A percentile compares a stretch with the other conserved stretches of the same genome.
Evolutionary conservation across 2,888 invertebrate genomes (phyloP).

Genomic region (Prenolepis imparis): DNA sequence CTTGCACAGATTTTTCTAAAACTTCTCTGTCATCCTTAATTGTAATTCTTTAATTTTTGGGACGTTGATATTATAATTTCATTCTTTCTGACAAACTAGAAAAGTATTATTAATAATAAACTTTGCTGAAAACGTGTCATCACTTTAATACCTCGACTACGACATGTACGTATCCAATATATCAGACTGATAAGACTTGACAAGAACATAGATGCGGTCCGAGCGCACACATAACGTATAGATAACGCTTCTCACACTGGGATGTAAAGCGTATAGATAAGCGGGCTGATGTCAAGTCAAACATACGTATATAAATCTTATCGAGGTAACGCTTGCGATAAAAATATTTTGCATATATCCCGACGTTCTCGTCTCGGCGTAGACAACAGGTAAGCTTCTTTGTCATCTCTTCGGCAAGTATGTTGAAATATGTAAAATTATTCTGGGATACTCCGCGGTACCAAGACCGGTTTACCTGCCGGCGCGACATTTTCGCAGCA

Average conservation of each 20-base stretch:
- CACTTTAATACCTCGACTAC: neutral
- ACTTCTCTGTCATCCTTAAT: neutral
- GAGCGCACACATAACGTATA: neutral
- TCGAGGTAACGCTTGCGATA: conserved; percentile 14
- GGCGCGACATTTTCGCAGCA: conserved; percentile 7
- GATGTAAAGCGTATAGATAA: conserved; percentile 23
- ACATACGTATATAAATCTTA: conserved; percentile 33
- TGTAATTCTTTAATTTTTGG: neutral
- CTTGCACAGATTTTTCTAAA: neutral
- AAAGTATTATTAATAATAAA: conserved; percentile 11
- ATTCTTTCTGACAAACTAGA: neutral
- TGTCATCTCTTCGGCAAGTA: neutral
- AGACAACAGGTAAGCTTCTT: conserved; percentile 54
- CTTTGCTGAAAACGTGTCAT: neutral
- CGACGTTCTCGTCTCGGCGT: conserved; percentile 57
- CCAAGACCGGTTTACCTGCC: neutral
- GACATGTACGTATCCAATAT: conserved; percentile 11
- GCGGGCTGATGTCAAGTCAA: conserved; percentile 27
- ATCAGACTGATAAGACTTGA: conserved; percentile 5
- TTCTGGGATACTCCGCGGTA: conserved; percentile 54
- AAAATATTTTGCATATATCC: conserved; percentile 39
- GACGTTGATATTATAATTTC: neutral
- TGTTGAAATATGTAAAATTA: conserved; percentile 69
- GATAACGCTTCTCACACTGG: conserved; percentile 10
- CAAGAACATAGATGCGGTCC: neutral